Base-by-base conservation (phyloP, 2,797 vertebrate genomes). In the Alfaro cultratus region DNA sequence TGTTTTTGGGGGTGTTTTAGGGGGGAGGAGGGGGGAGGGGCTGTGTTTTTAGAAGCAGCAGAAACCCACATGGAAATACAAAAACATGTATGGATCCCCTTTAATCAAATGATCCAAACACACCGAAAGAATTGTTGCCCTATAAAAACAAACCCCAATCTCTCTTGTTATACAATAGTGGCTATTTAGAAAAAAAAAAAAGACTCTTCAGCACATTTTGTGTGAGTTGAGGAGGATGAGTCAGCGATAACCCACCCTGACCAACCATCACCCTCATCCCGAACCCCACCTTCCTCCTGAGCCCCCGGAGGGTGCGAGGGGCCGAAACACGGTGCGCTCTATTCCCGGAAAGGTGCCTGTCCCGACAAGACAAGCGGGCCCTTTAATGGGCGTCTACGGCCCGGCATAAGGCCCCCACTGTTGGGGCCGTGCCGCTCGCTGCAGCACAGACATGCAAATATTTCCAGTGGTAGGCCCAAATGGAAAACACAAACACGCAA, bases 401-500 rank as follows among this genome's bases (percentile, higher is more conserved):
- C 88, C 80, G 90, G 91, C 85, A 95, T 95, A 96, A 96, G 95
- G 95, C 92, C 92, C 93, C 94, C 93, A 96, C 93, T 96, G 95
- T 96, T 95, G 93, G 92, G 91, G 86, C 92, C 73, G 89, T 79
- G 87, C 92, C 85, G 92, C 90, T 82, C 85, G 90, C 94, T 93
- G 87, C 92, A 90, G 94, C 94, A 95, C 95, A 95, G 94, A 96
- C 95, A 96, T 96, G 95, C 95, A 96, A 96, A 96, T 96, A 95
- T 96, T 96, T 95, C 95, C 94, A 96, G 95, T 93, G 94, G 95
- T 94, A 95, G 92, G 93, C 95, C 95, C 90, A 95, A 94, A 95
- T 95, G 95, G 94, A 96, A 96, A 96, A 95, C 95, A 96, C 95
- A 96, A 94, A 96, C 95, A 96, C 90, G 93, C 94, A 94, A 94